Percentiles rank a stretch among this genome's conserved stretches.
phyloP scores from a whole-genome alignment of 2,797 vertebrate species.

The Echiichthys vipera region DNA sequence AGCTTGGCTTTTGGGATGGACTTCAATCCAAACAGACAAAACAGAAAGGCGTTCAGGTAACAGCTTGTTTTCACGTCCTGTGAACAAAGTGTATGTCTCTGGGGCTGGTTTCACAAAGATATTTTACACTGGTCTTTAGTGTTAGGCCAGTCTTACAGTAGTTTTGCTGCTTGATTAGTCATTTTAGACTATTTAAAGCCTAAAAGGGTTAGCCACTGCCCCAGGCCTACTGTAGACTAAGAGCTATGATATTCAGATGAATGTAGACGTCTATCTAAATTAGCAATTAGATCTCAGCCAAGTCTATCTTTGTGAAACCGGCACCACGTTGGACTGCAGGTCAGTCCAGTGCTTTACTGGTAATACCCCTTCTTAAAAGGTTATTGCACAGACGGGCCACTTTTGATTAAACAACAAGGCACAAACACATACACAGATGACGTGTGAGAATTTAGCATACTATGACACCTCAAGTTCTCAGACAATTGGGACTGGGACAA shows the following conservation, averaged over 20 bases:
- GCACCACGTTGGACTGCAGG: background rate
- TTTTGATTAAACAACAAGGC: background rate
- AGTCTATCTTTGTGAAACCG: no score
- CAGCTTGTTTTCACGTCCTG: slow-evolving; percentile 18
- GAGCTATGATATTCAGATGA: no score
- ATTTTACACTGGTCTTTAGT: no score
- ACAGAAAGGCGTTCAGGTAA: slow-evolving; percentile 42
- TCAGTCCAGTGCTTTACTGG: background rate
- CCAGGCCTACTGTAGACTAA: no score
- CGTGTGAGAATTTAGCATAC: background rate
- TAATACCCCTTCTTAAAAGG: background rate
- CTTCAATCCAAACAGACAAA: slow-evolving; percentile 12
- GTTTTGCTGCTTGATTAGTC: no score
- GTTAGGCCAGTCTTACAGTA: no score
- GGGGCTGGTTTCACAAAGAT: no score
- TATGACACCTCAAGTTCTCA: background rate
- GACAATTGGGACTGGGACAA: no score
- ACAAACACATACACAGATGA: background rate
- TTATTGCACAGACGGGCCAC: background rate
- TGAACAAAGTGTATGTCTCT: slow-evolving; percentile 6
- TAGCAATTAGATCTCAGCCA: no score
- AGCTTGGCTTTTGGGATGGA: slow-evolving; percentile 17
- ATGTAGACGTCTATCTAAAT: no score
- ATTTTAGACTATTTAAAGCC: no score
- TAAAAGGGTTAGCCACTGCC: no score